A percentile compares a stretch with the other conserved stretches of the same genome.
Conservation (phyloP, 2,113 vertebrate genomes). For the Strigops habroptila region DNA sequence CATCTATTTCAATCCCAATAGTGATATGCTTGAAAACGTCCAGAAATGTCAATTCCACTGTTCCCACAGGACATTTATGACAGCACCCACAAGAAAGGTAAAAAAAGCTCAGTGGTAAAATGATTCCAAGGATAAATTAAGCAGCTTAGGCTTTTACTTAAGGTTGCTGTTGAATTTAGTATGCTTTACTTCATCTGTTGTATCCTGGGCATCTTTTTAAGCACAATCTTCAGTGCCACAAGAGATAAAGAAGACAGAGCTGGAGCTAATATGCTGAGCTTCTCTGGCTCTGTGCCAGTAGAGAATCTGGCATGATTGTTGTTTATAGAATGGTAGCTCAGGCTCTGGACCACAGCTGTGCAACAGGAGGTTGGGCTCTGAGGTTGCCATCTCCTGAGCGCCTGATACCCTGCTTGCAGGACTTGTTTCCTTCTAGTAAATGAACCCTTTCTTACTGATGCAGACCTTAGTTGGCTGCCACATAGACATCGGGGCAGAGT, state of each 20-base stretch:
- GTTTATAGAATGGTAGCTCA: not conserved
- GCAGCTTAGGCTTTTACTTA: not conserved
- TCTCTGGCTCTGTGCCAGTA: not conserved
- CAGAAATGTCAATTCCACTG: not conserved
- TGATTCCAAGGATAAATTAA: not conserved
- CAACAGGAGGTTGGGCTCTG: not conserved
- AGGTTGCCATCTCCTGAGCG: not conserved
- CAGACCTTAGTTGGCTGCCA: not conserved
- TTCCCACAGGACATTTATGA: not conserved
- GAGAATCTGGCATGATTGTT: not conserved
- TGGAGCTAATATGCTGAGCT: not conserved
- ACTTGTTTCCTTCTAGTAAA: not conserved
- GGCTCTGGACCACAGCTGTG: not conserved
- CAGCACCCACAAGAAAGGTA: slow-evolving; percentile 11
- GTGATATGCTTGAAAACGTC: not conserved
- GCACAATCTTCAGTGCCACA: not conserved
- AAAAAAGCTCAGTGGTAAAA: slow-evolving; percentile 17
- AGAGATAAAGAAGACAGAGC: not conserved
- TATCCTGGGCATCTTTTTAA: not conserved
- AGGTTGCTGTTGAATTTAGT: not conserved
- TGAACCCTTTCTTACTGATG: not conserved
- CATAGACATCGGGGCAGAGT: not conserved
- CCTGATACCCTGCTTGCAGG: not conserved
- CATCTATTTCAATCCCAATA: not conserved
- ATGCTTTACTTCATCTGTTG: not conserved